Percentiles rank a stretch among this genome's conserved stretches.
These are phyloP conservation scores for Malacoctenus gilli DNA, from an alignment of 2,797 vertebrate genomes.

Conservation along the genomic window DNA sequence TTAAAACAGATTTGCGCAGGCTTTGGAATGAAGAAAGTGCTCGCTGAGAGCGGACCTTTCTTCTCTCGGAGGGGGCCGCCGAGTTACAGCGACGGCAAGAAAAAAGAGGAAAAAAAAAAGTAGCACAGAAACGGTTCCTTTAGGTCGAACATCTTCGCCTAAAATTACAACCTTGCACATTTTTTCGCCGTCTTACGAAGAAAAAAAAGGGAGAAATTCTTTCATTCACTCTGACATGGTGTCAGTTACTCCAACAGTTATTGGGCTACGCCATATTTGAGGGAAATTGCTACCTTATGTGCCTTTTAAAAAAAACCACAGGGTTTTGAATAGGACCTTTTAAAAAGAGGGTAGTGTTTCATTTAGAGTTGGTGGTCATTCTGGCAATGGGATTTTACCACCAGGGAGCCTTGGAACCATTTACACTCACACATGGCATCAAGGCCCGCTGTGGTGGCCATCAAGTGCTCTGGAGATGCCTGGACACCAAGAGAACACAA, in stretches of 20 bases:
- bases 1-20: slow-evolving; percentile 79
- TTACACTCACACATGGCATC: slow-evolving; percentile 84
- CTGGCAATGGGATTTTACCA: slow-evolving; percentile 76
- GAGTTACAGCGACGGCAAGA: slow-evolving; percentile 47
- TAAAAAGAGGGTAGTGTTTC: slow-evolving; percentile 78
- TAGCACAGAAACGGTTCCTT: slow-evolving; percentile 14
- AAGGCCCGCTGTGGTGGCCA: slow-evolving; percentile 79
- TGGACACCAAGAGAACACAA: slow-evolving; percentile 80
- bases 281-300: slow-evolving; percentile 81
- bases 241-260: slow-evolving; percentile 76
- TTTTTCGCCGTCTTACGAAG: slow-evolving; percentile 43
- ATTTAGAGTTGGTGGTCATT: slow-evolving; percentile 82
- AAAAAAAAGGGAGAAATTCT: slow-evolving; percentile 41
- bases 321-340: slow-evolving; percentile 77
- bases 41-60: slow-evolving; percentile 55
- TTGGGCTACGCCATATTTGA: slow-evolving; percentile 77
- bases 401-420: slow-evolving; percentile 78
- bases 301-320: slow-evolving; percentile 64
- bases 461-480: slow-evolving; percentile 79
- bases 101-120: too few relatives aligned
- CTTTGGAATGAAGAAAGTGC: slow-evolving; percentile 76
- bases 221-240: slow-evolving; percentile 67
- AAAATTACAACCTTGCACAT: slow-evolving; percentile 24
- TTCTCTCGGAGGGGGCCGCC: slow-evolving; percentile 47
- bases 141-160: slow-evolving; percentile 31